phyloP scores from a whole-genome alignment of 2,113 vertebrate genomes.

The Oriolus oriolus region DNA sequence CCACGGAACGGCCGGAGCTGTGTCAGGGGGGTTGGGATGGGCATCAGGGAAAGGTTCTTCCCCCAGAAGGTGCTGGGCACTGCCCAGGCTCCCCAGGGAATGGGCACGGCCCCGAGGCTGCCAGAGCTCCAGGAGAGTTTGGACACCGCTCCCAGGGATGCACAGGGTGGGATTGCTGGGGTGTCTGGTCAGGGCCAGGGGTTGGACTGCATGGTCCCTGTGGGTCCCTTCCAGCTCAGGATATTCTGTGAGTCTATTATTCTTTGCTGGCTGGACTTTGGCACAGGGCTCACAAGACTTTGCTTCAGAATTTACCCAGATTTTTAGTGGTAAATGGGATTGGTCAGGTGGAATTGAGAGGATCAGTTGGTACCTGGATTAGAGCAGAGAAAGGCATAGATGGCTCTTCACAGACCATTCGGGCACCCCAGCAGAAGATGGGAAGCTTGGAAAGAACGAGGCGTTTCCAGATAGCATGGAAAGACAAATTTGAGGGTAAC shows the following conservation, averaged over 20 bases:
- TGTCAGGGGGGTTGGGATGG: fast-evolving
- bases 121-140: background rate
- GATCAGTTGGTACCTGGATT: background rate
- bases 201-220: background rate
- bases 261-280: fast-evolving
- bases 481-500: background rate
- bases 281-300: background rate
- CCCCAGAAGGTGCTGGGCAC: background rate
- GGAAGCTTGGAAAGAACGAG: background rate
- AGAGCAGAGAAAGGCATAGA: background rate
- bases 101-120: background rate
- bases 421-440: background rate
- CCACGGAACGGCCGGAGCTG: background rate
- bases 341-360: background rate
- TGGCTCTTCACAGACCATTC: background rate
- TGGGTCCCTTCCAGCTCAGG: background rate
- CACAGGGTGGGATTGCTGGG: background rate
- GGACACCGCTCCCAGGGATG: fast-evolving
- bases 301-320: background rate
- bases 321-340: background rate
- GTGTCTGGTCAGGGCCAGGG: fast-evolving
- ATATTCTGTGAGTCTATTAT: background rate
- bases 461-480: background rate
- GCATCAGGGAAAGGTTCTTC: background rate
- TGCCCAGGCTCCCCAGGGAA: background rate